Conservation (phyloP, 2,113 vertebrate genomes). For the Blennius ocellaris region DNA sequence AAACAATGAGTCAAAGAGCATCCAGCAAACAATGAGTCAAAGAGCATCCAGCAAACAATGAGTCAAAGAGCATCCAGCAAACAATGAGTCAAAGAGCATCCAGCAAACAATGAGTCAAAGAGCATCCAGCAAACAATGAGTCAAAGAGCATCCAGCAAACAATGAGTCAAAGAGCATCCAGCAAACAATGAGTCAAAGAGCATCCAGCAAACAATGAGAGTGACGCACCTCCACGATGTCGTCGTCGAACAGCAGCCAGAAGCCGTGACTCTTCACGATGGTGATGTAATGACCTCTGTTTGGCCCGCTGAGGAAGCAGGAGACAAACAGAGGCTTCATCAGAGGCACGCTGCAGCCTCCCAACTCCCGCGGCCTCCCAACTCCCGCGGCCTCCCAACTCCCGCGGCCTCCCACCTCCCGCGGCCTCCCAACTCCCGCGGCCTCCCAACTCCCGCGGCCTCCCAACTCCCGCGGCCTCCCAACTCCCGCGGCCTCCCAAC, state of each 20-base stretch:
- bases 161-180: slow-evolving; percentile 9
- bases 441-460: no score
- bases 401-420: no score
- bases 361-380: no score
- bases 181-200: slow-evolving; percentile 9
- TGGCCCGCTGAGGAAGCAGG: slow-evolving; percentile 87
- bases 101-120: slow-evolving; percentile 8
- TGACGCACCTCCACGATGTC: slow-evolving; percentile 97
- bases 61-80: slow-evolving; percentile 11
- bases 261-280: slow-evolving; percentile 98
- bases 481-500: no score
- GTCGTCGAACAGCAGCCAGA: slow-evolving; percentile 98
- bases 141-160: neutral
- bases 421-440: no score
- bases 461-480: no score
- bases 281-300: slow-evolving; percentile 98
- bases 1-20: slow-evolving; percentile 15
- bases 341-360: neutral
- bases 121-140: neutral
- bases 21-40: neutral
- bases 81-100: slow-evolving; percentile 7
- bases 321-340: slow-evolving; percentile 46
- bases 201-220: neutral
- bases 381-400: no score
- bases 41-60: neutral